Base-by-base conservation (phyloP, 2,797 vertebrate species). In the Gouania willdenowi region DNA sequence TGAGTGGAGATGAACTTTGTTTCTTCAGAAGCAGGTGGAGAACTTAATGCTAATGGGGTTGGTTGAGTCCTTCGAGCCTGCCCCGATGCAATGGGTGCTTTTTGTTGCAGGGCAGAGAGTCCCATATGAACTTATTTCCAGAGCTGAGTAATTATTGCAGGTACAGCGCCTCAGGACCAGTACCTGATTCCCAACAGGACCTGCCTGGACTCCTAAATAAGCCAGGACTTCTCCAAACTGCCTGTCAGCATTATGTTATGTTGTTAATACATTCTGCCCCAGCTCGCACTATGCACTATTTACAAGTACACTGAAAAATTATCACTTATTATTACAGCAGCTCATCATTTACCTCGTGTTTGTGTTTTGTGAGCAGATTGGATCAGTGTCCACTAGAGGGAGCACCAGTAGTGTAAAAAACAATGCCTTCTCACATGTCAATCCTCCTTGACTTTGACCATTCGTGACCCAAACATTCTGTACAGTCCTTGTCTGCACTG, bases 361-460 rank as follows among this genome's bases (percentile, higher is more conserved):
- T 26, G 10, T 41, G 30, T 26, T 34, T 15, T 35, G 10, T n/a
- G 33, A 68, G 74, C 54, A 79, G 61, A 83, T 23, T 59, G 13
- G 28, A 22, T 44, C 45, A 32, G 42, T 26, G 2, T 42, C 88
- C 88, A 86, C 86, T 81, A 89, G 88, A 88, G 87, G 87, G 88
- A 77, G 86, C 84, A 87, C 50, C 75, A 73, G 85, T 83, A 84
- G 81, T 86, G 66, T 76, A 59, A 38, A 75, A 83, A n/a, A n/a
- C n/a, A n/a, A n/a, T 41, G 61, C 44, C 9, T 47, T 50, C 53
- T 31, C 45, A 24, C n/a, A 31, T 65, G 64, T 66, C 63, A 72
- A 14, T 48, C 37, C 24, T 52, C 37, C 48, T 44, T 42, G 46
- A 75, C 59, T 71, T 55, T 74, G 58, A 57, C 62, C 46, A 47